A percentile compares a stretch with the other conserved stretches of the same genome.
Conservation (phyloP, 2,113 vertebrate species). For the Turnix velox region DNA sequence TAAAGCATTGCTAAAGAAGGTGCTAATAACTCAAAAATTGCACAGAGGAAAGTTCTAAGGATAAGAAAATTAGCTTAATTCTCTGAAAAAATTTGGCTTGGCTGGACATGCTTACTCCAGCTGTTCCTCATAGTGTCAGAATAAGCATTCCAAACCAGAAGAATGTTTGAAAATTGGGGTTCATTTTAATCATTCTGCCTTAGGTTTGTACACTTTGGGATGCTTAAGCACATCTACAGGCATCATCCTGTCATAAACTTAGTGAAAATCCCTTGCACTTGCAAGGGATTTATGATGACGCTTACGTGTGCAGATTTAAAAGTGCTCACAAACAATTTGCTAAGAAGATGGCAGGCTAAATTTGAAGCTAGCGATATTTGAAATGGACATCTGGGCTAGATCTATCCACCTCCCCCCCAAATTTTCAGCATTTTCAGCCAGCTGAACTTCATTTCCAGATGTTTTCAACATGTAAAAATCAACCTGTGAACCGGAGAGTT, state of each 20-base stretch:
- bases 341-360: not conserved
- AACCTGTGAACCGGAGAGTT: not conserved
- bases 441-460: constrained; percentile 36
- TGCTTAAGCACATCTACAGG: not conserved
- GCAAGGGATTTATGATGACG: not conserved
- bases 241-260: not conserved
- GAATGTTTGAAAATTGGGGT: not conserved
- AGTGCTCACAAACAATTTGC: not conserved
- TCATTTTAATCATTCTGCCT: not conserved
- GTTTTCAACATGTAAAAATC: not conserved
- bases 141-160: not conserved
- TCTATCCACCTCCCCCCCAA: not conserved
- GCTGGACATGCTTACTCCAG: not conserved
- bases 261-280: not conserved
- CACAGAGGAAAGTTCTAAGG: not conserved
- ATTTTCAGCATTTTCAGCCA: constrained; percentile 13
- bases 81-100: not conserved
- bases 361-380: not conserved
- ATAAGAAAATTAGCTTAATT: not conserved
- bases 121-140: not conserved
- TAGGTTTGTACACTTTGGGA: not conserved
- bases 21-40: constrained; percentile 21
- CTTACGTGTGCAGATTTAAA: not conserved
- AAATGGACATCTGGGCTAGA: constrained; percentile 21
- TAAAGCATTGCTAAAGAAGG: accelerated